phyloP scores from a whole-genome alignment of 1,140 invertebrate species.

The Brachionus angularis region DNA sequence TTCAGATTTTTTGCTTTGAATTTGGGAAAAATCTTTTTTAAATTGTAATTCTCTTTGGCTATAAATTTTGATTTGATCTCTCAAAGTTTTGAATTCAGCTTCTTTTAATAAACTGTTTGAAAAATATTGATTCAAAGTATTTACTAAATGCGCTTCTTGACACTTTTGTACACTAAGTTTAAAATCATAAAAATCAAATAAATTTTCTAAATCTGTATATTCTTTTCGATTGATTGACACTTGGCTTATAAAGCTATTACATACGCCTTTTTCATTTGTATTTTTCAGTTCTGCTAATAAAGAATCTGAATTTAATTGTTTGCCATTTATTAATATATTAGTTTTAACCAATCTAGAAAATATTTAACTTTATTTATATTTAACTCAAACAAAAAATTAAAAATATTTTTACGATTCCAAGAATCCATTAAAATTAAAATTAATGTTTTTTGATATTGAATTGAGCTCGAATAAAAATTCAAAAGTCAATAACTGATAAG shows the following conservation, averaged over 20 bases:
- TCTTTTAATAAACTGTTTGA: conserved; percentile 15
- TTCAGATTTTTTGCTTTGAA: conserved; percentile 11
- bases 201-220: not conserved
- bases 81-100: conserved; percentile 14
- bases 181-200: conserved; percentile 34
- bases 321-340: too few relatives aligned
- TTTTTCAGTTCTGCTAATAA: too few relatives aligned
- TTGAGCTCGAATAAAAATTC: conserved; percentile 9
- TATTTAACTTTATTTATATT: too few relatives aligned
- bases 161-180: conserved; percentile 17
- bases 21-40: not conserved
- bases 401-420: conserved; percentile 17
- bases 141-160: conserved; percentile 26
- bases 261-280: too few relatives aligned
- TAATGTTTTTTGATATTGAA: not conserved
- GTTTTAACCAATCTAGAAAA: too few relatives aligned
- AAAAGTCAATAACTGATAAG: not conserved
- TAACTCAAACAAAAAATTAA: too few relatives aligned
- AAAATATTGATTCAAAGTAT: conserved; percentile 30
- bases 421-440: not conserved
- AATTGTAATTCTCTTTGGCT: conserved; percentile 2
- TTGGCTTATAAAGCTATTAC: too few relatives aligned
- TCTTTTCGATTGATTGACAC: too few relatives aligned
- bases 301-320: too few relatives aligned
- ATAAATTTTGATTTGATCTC: conserved; percentile 20